phyloP scores from a whole-genome alignment of 2,888 invertebrate genomes.

The Hermaeophaga mercurialis region DNA sequence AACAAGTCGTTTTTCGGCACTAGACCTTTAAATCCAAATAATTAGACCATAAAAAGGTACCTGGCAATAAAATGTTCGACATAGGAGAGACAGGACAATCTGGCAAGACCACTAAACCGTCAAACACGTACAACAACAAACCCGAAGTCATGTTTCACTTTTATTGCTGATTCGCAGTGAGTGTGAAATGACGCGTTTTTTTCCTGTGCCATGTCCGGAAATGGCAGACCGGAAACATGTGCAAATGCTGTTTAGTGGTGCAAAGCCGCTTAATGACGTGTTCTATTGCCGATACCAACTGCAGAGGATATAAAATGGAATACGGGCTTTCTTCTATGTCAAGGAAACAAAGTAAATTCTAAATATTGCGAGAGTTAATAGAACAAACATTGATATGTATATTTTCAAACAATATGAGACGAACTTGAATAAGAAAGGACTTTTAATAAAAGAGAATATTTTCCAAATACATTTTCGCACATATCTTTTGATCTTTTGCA shows the following conservation, averaged over 20 bases:
- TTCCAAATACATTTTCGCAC: no score
- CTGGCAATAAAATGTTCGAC: conserved; percentile 18
- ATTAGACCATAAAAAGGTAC: conserved; percentile 15
- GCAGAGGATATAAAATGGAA: conserved; percentile 17
- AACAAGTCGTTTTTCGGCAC: no score
- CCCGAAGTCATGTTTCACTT: conserved; percentile 27
- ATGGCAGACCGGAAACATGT: conserved; percentile 21
- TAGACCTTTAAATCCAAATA: not conserved
- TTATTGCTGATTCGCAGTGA: conserved; percentile 26
- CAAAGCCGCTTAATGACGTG: conserved; percentile 25
- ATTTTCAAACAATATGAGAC: no score
- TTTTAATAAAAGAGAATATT: no score
- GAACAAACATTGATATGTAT: no score
- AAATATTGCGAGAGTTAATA: no score
- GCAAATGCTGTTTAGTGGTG: conserved; percentile 23
- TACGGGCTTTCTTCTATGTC: not conserved
- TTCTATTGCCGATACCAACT: conserved; percentile 24
- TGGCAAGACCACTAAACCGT: conserved; percentile 20
- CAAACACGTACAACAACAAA: conserved; percentile 26
- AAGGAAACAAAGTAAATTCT: not conserved
- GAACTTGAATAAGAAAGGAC: no score
- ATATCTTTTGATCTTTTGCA: no score
- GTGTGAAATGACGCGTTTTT: conserved; percentile 29
- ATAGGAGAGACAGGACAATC: conserved; percentile 15
- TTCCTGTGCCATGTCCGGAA: conserved; percentile 10